Percentiles rank a stretch among this genome's conserved stretches.
phyloP scores from a whole-genome alignment of 2,797 vertebrate genomes.

The Molossus molossus region DNA sequence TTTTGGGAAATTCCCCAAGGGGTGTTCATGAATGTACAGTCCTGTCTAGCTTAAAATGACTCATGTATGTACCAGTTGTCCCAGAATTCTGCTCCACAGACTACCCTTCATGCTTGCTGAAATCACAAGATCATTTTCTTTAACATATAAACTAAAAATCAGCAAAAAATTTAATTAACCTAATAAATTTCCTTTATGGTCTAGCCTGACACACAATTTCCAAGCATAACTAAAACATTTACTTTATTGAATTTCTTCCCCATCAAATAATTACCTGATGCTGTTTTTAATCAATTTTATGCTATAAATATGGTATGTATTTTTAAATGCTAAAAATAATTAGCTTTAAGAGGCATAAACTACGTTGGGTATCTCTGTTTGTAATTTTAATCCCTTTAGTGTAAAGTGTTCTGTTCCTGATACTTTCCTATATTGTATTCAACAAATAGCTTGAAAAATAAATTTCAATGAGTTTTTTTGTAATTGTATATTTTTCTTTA shows the following conservation, averaged over 20 bases:
- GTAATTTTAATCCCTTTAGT: slow-evolving; percentile 42
- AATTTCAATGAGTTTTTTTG: slow-evolving; percentile 52
- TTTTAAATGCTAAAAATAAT: slow-evolving; percentile 59
- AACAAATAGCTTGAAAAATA: slow-evolving; percentile 44
- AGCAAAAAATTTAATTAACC: slow-evolving; percentile 77
- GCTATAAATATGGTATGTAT: background rate
- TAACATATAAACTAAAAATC: slow-evolving; percentile 74
- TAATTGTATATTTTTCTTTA: slow-evolving; percentile 44
- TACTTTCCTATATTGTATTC: background rate
- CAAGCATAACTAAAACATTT: slow-evolving; percentile 49
- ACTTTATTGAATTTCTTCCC: slow-evolving; percentile 71
- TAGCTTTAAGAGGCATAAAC: slow-evolving; percentile 37
- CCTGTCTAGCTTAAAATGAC: slow-evolving; percentile 61
- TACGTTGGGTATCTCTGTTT: background rate
- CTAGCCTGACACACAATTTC: slow-evolving; percentile 69
- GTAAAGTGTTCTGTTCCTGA: background rate
- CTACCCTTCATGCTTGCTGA: background rate
- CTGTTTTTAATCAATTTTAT: slow-evolving; percentile 73
- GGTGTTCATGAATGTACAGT: background rate
- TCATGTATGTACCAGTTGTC: background rate
- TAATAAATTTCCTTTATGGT: slow-evolving; percentile 72
- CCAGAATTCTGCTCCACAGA: background rate
- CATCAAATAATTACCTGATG: slow-evolving; percentile 60
- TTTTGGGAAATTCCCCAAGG: background rate
- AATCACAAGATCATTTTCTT: slow-evolving; percentile 60